Conservation (phyloP, 1,140 invertebrate species). For the Bombyx mandarina region DNA sequence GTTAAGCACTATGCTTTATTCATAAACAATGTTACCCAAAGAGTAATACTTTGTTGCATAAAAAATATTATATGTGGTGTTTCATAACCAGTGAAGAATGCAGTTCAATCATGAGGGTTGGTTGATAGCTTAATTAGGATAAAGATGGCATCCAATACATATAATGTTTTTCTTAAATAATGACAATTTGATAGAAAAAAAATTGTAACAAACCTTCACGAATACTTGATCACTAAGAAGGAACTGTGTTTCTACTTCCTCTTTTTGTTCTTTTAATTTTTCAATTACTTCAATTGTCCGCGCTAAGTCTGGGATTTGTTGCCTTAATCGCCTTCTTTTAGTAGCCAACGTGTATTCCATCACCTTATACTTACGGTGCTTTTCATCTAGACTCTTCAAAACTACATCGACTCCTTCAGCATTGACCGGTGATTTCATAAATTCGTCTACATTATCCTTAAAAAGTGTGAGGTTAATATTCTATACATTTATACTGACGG, state of each 20-base stretch:
- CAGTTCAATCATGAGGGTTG: neutral
- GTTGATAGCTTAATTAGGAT: neutral
- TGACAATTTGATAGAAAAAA: neutral
- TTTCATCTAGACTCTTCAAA: slow-evolving; percentile 88
- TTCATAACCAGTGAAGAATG: neutral
- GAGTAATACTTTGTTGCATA: no score
- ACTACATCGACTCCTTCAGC: slow-evolving; percentile 86
- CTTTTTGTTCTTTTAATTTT: slow-evolving; percentile 86
- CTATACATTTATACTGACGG: no score
- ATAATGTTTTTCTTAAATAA: slow-evolving; percentile 1
- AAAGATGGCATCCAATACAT: neutral
- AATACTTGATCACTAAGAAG: slow-evolving; percentile 96
- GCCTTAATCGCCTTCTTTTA: slow-evolving; percentile 86
- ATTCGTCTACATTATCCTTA: slow-evolving; percentile 96
- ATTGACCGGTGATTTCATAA: slow-evolving; percentile 88
- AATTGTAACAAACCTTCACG: slow-evolving; percentile 74
- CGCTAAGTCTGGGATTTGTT: slow-evolving; percentile 94
- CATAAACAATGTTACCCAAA: no score
- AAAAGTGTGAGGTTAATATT: slow-evolving; percentile 1
- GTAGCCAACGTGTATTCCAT: slow-evolving; percentile 93
- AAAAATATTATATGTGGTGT: no score
- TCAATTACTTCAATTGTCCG: slow-evolving; percentile 93
- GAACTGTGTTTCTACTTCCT: slow-evolving; percentile 89
- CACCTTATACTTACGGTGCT: slow-evolving; percentile 96
- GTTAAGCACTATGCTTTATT: no score